These are phyloP conservation scores for Patella ulyssiponensis DNA, from an alignment of 2,888 invertebrate genomes.

Conservation along the genomic window DNA sequence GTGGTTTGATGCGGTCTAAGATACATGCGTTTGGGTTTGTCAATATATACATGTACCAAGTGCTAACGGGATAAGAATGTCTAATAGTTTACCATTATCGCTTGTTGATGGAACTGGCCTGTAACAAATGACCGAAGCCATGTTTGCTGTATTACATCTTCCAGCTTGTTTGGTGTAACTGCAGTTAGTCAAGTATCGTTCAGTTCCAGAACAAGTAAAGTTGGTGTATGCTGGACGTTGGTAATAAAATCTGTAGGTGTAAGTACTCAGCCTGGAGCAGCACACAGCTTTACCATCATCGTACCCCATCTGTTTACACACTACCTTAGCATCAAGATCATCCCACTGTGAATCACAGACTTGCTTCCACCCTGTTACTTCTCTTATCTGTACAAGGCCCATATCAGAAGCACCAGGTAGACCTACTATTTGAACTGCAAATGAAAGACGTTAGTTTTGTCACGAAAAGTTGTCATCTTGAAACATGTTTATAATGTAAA, in stretches of 20 bases:
- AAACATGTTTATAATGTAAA: too few species aligned
- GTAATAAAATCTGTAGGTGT: conserved; percentile 39
- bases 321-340: conserved; percentile 47
- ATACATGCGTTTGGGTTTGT: too few species aligned
- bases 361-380: conserved; percentile 46
- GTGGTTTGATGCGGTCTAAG: too few species aligned
- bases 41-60: too few species aligned
- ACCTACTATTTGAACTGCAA: conserved; percentile 39
- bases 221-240: conserved; percentile 45
- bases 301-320: conserved; percentile 68
- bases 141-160: conserved; percentile 40
- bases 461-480: too few species aligned
- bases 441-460: background rate
- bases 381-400: conserved; percentile 52
- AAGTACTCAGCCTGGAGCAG: conserved; percentile 11
- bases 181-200: conserved; percentile 43
- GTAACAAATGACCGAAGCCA: conserved; percentile 49
- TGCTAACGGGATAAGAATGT: too few species aligned
- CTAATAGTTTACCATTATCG: too few species aligned
- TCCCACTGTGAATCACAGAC: conserved; percentile 57
- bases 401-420: conserved; percentile 49
- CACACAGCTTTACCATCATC: conserved; percentile 71
- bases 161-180: conserved; percentile 19
- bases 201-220: conserved; percentile 51
- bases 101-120: too few species aligned